Base-by-base conservation (phyloP, 2,797 vertebrate species). In the Leptoclinus maculatus region DNA sequence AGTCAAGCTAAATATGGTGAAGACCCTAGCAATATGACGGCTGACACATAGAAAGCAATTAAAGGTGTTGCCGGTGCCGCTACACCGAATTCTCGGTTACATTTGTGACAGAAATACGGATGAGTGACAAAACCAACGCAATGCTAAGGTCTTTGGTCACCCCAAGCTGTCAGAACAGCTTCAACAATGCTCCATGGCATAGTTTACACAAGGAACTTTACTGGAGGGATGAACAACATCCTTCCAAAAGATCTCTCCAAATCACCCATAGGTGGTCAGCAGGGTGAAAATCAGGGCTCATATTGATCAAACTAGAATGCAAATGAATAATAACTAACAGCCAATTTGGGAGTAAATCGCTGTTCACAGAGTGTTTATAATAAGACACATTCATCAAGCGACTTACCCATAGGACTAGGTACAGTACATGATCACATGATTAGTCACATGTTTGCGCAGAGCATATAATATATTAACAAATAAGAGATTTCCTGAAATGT, bases 11-110 rank as follows among this genome's bases (percentile, higher is more conserved):
- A 84, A 68, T 38, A 53, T 49, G 39, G 34, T 41, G 43, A 57
- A 38, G 23, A 78, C 19, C 6, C 41, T 1, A 23, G n/a, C 67
- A 60, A 39, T n/a, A 49, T 63, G 63, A 78, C 49, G 43, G 12
- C 36, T 71, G 72, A 76, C 69, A 54, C 8, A 16, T 43, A 53
- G 60, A 78, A 76, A 70, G 65, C 76, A 82, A 78, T 71, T 76
- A 75, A 83, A 77, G 57, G 29, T 66, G 34, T 39, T 60, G 54
- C 53, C 38, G 56, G 16, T 64, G 72, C 59, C 53, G 47, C 60
- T 23, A 36, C 59, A 38, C 43, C 12, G 12, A 10, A 7, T 25
- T 71, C 68, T 49, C 11, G 60, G 32, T 53, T 62, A 56, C 54
- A 16, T 70, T 78, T 75, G 57, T 75, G 79, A 75, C 75, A 71